Conservation (phyloP, 2,797 vertebrate genomes). For the Danio aesculapii region DNA sequence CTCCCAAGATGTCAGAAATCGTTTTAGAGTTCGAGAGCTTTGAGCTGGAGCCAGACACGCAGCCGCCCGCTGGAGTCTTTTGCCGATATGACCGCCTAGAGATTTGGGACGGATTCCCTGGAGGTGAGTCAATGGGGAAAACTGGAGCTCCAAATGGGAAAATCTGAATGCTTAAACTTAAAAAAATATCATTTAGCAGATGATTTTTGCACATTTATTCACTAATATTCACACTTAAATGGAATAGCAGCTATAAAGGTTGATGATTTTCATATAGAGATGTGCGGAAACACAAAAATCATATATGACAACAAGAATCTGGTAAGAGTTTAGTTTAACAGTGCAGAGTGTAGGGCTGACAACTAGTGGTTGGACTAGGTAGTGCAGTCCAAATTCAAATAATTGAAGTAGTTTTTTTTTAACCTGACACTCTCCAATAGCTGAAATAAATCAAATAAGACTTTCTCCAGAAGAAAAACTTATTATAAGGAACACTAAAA, state of each 20-base stretch:
- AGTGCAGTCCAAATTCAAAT: too few species aligned
- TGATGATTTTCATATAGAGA: background rate
- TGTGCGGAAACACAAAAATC: background rate
- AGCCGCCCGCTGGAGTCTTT: slow-evolving; percentile 87
- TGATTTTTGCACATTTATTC: slow-evolving; percentile 2
- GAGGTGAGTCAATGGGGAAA: slow-evolving; percentile 79
- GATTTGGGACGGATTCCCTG: slow-evolving; percentile 98
- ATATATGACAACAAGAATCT: too few species aligned
- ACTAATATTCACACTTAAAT: background rate
- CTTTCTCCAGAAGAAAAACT: too few species aligned
- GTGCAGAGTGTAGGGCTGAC: too few species aligned
- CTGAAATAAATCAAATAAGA: too few species aligned
- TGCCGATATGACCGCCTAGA: slow-evolving; percentile 97
- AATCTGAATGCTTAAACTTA: slow-evolving; percentile 12
- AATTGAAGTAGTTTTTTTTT: too few species aligned
- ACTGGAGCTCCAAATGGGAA: slow-evolving; percentile 7
- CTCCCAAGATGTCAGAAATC: slow-evolving; percentile 97
- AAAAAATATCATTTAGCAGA: background rate
- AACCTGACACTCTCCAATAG: too few species aligned
- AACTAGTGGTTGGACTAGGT: too few species aligned
- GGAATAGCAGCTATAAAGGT: background rate
- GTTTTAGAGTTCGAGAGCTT: slow-evolving; percentile 97
- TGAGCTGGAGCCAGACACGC: slow-evolving; percentile 92
- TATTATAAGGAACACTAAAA: too few species aligned
- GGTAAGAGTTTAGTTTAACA: too few species aligned